Evolutionary conservation across 2,888 invertebrate species (phyloP), one percentile per base, ranked within the genome.

Genomic region (Acanthococcus lagerstroemiae): DNA sequence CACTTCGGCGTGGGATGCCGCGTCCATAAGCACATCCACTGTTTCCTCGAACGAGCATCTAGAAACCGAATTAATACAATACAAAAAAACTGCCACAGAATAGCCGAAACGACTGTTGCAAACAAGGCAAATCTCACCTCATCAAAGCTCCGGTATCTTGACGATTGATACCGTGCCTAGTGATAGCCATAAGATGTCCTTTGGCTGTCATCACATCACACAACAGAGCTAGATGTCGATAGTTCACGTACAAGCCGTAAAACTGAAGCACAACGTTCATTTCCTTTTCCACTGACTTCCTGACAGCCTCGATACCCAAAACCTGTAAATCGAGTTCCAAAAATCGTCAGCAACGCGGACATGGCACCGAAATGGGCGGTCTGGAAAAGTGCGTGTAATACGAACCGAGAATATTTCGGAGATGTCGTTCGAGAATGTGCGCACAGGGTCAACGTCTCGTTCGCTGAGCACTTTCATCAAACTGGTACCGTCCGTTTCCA

Each of bases 151-250:
- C 99, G 67, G 96, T 96, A 73, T 97, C 96, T 76, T 95, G 94
- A 72, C 92, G 83, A 79, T 99, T 99, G 76, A 99, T 99, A 74
- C 99, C 99, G 82, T 99, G 99, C 81, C 99, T 92, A 45, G 99
- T 99, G 76, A 99, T 99, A 70, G 99, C 99, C 99, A 99, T 99
- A 76, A 99, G 84, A 79, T 99, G 97, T 76, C 99, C 99, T 78
- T 99, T 99, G 22, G 96, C 95, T 2, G 99, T 99, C 99, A 99
- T 99, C 25, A 21, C 52, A 48, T 48, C 19, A n/a, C 7, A 37
- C 37, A 37, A 37, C 37, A 37, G 46, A 17, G 19, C 46, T 5
- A 4, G 19, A 4, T 99, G 99, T 46, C 99, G 90, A 77, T 99
- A 99, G 82, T 99, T 99, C 74, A 99, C 15, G 46, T 19, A 45